phyloP scores from a whole-genome alignment of 2,888 invertebrate species.

The Escarpia spicata region DNA sequence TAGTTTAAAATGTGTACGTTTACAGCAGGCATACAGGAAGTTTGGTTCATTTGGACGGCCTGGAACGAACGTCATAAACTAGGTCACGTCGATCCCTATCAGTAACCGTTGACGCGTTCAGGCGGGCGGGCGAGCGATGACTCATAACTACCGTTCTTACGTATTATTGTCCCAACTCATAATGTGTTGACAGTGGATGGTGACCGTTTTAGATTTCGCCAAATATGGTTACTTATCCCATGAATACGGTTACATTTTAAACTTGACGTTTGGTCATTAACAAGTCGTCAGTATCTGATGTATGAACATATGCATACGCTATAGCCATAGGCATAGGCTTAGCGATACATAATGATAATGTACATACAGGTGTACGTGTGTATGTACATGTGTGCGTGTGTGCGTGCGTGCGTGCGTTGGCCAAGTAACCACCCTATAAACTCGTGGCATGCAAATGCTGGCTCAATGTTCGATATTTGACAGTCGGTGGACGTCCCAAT shows the following conservation, averaged over 20 bases:
- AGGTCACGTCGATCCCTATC: neutral
- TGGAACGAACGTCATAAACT: neutral
- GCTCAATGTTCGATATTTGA: no score
- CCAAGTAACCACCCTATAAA: no score
- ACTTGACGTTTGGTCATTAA: no score
- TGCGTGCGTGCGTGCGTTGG: no score
- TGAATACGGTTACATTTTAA: neutral
- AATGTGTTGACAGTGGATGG: neutral
- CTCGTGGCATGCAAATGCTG: no score
- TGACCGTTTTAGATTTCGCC: neutral
- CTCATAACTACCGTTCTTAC: neutral
- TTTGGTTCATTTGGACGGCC: conserved; percentile 4
- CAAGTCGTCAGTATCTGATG: no score
- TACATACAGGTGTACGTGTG: no score
- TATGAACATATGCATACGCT: no score
- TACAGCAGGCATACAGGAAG: neutral
- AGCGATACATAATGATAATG: no score
- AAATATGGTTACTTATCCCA: neutral
- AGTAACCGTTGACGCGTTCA: neutral
- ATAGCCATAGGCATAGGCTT: no score
- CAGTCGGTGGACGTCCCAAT: no score
- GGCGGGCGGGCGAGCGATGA: neutral
- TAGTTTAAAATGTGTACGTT: neutral
- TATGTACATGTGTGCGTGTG: no score
- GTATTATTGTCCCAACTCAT: neutral